These are phyloP conservation scores for Seira musarum DNA, from an alignment of 2,888 invertebrate genomes.

Conservation along the genomic window DNA sequence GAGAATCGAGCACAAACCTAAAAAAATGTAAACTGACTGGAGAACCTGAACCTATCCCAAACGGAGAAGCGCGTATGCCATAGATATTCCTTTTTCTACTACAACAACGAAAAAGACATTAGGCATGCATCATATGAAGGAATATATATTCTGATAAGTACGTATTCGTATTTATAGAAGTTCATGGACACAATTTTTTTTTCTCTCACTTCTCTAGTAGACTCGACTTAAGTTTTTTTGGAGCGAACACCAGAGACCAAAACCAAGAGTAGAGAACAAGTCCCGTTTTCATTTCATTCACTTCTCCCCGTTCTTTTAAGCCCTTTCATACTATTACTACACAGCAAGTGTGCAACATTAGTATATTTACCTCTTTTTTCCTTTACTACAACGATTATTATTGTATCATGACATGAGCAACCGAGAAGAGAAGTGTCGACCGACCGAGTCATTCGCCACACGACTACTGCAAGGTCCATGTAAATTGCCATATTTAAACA, in stretches of 20 bases:
- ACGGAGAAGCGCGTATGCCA: not conserved
- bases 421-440: conserved; percentile 13
- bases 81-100: not conserved
- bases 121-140: conserved; percentile 9
- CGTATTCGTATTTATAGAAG: not conserved
- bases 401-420: conserved; percentile 42
- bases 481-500: conserved; percentile 52
- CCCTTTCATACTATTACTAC: not conserved
- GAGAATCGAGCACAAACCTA: not conserved
- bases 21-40: conserved; percentile 5
- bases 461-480: conserved; percentile 30
- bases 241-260: conserved; percentile 3
- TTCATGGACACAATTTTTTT: conserved; percentile 1
- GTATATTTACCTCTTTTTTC: too few species aligned
- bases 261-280: conserved; percentile 31
- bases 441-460: too few species aligned
- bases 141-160: too few species aligned
- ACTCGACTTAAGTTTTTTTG: not conserved
- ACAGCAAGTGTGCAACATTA: not conserved
- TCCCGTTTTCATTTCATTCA: conserved; percentile 40
- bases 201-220: not conserved
- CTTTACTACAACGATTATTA: too few species aligned
- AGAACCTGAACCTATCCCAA: conserved; percentile 8
- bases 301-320: not conserved
- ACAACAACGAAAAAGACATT: not conserved